Conservation (phyloP, 2,797 vertebrate species). For the Threskiornis aethiopicus region DNA sequence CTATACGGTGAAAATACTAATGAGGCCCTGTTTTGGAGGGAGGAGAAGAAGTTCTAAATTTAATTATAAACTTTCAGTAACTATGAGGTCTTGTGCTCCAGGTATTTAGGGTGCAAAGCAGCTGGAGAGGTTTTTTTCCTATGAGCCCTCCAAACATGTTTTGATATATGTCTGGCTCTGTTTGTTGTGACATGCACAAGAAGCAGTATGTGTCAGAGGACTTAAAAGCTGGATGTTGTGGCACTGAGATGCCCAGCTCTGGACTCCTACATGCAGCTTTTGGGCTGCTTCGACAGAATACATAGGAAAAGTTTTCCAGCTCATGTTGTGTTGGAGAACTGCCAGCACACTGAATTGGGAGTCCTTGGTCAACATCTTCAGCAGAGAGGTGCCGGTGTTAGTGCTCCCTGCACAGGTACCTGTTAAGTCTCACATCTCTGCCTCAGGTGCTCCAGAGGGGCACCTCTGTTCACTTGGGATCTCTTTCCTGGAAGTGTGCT, state of each 20-base stretch:
- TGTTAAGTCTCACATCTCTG: not conserved
- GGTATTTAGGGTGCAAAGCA: not conserved
- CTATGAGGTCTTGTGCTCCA: not conserved
- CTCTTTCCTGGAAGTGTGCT: not conserved
- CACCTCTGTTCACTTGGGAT: not conserved
- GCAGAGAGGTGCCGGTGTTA: not conserved
- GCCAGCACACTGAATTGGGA: not conserved
- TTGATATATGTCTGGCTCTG: not conserved
- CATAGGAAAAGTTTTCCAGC: not conserved
- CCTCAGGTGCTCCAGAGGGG: not conserved
- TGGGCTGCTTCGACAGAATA: not conserved
- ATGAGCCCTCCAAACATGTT: not conserved
- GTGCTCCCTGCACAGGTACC: not conserved
- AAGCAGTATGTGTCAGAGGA: not conserved
- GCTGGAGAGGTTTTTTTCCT: not conserved
- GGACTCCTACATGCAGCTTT: not conserved
- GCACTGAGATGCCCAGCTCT: not conserved
- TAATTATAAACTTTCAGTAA: not conserved
- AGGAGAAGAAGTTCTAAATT: conserved; percentile 5
- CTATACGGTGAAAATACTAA: conserved; percentile 19
- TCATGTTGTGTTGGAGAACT: not conserved
- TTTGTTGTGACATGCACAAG: not conserved
- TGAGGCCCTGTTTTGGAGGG: not conserved
- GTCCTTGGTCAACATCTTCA: not conserved
- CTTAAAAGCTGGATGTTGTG: not conserved